Percentiles rank a stretch among this genome's conserved stretches.
Conservation (phyloP, 2,888 invertebrate genomes). For the Silvanus unidentatus region DNA sequence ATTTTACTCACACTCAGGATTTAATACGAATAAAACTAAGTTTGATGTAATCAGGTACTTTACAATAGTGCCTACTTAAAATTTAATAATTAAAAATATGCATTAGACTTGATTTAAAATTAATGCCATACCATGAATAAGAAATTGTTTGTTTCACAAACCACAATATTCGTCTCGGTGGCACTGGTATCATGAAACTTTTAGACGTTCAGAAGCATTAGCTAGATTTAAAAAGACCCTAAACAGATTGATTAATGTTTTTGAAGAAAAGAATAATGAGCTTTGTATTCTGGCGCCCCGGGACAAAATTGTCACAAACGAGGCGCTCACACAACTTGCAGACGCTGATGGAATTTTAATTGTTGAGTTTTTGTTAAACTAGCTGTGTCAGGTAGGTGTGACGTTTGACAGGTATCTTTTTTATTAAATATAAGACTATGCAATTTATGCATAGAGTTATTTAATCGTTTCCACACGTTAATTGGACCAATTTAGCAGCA, state of each 20-base stretch:
- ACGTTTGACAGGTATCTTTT: constrained; percentile 17
- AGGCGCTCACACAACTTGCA: constrained; percentile 21
- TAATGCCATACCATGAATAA: not conserved
- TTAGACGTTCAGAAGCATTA: constrained; percentile 21
- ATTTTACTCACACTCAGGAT: too few relatives aligned
- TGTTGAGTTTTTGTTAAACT: constrained; percentile 27
- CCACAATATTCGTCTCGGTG: constrained; percentile 1
- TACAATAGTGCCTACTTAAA: too few relatives aligned
- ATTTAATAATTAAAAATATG: too few relatives aligned
- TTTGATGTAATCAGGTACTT: too few relatives aligned
- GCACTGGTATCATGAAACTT: constrained; percentile 22
- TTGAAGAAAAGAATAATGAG: constrained; percentile 36
- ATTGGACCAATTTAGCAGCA: too few relatives aligned
- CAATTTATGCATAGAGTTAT: too few relatives aligned
- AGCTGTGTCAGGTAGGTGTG: constrained; percentile 19
- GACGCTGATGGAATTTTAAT: constrained; percentile 36
- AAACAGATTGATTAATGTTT: constrained; percentile 36
- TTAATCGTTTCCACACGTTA: too few relatives aligned
- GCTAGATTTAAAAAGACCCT: constrained; percentile 22
- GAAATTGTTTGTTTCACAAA: not conserved
- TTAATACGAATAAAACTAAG: too few relatives aligned
- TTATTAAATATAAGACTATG: not conserved
- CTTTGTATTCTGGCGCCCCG: constrained; percentile 31
- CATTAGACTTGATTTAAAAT: not conserved
- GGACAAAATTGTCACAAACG: constrained; percentile 32